These are phyloP conservation scores for Lophotis ruficrista DNA, from an alignment of 2,113 vertebrate species.

Conservation along the genomic window DNA sequence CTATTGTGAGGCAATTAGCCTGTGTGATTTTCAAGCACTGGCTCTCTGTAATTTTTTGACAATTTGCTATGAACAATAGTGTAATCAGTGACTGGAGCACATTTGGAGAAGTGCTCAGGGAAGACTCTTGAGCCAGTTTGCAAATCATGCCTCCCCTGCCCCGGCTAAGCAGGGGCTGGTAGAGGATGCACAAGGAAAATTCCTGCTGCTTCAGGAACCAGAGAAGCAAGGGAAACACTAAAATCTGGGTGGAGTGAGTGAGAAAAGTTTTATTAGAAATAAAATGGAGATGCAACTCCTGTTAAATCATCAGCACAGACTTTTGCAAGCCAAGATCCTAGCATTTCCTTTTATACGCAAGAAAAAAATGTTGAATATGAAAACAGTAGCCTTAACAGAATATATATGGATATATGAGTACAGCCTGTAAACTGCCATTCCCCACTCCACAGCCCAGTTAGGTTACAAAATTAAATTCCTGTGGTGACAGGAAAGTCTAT, in stretches of 20 bases:
- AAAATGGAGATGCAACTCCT: not conserved
- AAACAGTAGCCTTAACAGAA: not conserved
- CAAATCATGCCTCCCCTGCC: not conserved
- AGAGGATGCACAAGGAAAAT: not conserved
- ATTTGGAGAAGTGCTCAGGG: not conserved
- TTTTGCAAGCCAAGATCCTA: not conserved
- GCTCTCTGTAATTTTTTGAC: not conserved
- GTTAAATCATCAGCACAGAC: not conserved
- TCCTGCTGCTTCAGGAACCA: not conserved
- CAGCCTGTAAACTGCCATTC: not conserved
- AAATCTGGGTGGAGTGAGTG: not conserved
- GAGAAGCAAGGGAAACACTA: not conserved
- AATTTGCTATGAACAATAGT: not conserved
- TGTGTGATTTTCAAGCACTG: not conserved
- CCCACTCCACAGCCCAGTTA: not conserved
- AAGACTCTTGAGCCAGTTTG: not conserved
- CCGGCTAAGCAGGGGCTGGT: not conserved
- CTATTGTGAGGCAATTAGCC: not conserved
- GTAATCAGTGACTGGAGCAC: not conserved
- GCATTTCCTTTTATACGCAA: not conserved
- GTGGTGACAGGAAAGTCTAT: not conserved
- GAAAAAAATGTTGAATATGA: not conserved
- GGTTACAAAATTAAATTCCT: not conserved
- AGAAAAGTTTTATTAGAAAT: not conserved
- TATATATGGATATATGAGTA: not conserved